A percentile compares a stretch with the other conserved stretches of the same genome.
Conservation (phyloP, 2,888 invertebrate species). For the Odontocolon sp. region DNA sequence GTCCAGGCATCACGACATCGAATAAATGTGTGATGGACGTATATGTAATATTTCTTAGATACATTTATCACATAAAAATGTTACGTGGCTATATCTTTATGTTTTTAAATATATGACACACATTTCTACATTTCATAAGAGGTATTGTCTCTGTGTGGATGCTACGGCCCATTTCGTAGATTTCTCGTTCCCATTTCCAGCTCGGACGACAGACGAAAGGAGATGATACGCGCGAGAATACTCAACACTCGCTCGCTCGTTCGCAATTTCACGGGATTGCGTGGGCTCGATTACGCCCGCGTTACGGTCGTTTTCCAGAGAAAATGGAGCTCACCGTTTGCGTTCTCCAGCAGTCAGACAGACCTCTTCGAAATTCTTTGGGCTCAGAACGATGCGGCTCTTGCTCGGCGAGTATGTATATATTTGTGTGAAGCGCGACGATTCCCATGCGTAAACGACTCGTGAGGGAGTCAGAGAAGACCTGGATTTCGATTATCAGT, state of each 20-base stretch:
- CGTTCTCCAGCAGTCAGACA: neutral
- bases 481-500: constrained; percentile 19
- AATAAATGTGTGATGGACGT: too few relatives aligned
- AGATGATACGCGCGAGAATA: neutral
- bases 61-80: too few relatives aligned
- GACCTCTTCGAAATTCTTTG: neutral
- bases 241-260: constrained; percentile 6
- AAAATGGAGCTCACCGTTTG: neutral
- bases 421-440: neutral
- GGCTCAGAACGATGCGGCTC: neutral
- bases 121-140: too few relatives aligned
- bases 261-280: constrained; percentile 43
- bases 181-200: neutral
- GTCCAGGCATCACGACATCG: too few relatives aligned
- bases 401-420: neutral
- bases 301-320: constrained; percentile 14
- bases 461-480: neutral
- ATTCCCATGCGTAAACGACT: neutral
- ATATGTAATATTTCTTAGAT: too few relatives aligned
- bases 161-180: too few relatives aligned
- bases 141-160: too few relatives aligned
- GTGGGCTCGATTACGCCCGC: constrained; percentile 31
- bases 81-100: too few relatives aligned
- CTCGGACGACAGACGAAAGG: neutral
- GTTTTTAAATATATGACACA: too few relatives aligned